Conservation (phyloP, 2,888 invertebrate genomes). For the Latrodectus elegans region DNA sequence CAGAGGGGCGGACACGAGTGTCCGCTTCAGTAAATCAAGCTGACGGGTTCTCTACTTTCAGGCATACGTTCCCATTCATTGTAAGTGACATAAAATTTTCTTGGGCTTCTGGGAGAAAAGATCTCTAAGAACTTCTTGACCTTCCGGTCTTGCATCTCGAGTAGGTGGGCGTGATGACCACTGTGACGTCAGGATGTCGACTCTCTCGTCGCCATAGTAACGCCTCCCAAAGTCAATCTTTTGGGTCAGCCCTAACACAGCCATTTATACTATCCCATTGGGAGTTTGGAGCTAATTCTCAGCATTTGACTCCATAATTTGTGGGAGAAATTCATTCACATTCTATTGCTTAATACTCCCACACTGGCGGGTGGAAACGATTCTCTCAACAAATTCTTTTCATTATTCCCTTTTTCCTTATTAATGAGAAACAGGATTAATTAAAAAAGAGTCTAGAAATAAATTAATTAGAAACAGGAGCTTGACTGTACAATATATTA, state of each 20-base stretch:
- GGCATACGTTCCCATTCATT: neutral
- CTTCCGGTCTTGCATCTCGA: constrained; percentile 39
- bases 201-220: constrained; percentile 51
- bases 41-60: too few relatives aligned
- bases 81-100: neutral
- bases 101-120: neutral
- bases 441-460: too few relatives aligned
- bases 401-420: too few relatives aligned
- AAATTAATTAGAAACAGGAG: too few relatives aligned
- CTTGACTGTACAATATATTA: too few relatives aligned
- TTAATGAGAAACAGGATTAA: too few relatives aligned
- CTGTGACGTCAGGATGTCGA: constrained; percentile 58
- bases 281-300: constrained; percentile 33
- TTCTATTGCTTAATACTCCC: constrained; percentile 4
- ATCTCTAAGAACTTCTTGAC: constrained; percentile 39
- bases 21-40: too few relatives aligned
- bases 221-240: constrained; percentile 57
- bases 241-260: constrained; percentile 22
- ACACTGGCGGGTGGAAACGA: neutral
- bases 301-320: constrained; percentile 38
- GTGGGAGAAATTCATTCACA: constrained; percentile 18
- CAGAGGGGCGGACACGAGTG: too few relatives aligned
- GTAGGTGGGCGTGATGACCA: constrained; percentile 53
- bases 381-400: too few relatives aligned
- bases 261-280: constrained; percentile 31